Percentiles rank a stretch among this genome's conserved stretches.
Evolutionary conservation across 2,797 vertebrate genomes (phyloP).

Genomic region (Rhinoraja longicauda): DNA sequence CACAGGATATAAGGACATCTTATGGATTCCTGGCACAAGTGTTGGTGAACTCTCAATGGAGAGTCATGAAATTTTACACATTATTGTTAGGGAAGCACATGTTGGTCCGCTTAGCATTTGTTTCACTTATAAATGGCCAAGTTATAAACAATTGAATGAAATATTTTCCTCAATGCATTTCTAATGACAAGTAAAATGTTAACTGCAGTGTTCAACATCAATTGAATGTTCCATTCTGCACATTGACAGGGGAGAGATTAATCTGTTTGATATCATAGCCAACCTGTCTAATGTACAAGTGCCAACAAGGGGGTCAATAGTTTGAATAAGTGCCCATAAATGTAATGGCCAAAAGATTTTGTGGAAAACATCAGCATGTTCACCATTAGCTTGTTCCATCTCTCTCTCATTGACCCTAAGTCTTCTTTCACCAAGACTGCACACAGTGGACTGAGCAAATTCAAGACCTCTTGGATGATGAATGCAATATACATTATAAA

Average conservation of each 20-base stretch:
- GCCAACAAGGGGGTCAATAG: not conserved
- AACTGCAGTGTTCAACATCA: not conserved
- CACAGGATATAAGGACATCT: not conserved
- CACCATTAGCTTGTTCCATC: not conserved
- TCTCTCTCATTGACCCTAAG: not conserved
- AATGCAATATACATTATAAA: not conserved
- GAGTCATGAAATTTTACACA: not conserved
- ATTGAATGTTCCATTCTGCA: not conserved
- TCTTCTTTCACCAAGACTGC: not conserved
- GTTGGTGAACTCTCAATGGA: not conserved
- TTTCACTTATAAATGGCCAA: not conserved
- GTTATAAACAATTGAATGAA: not conserved
- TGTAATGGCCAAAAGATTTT: not conserved
- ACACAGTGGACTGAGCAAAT: not conserved
- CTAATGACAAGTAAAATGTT: not conserved
- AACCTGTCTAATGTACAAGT: not conserved
- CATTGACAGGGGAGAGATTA: not conserved
- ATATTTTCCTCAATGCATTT: slow-evolving; percentile 9
- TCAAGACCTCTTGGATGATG: slow-evolving; percentile 3
- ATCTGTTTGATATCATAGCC: not conserved
- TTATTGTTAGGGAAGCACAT: not conserved
- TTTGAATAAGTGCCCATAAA: not conserved
- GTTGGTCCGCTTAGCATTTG: not conserved
- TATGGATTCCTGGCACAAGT: not conserved
- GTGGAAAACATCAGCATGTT: not conserved